Evolutionary conservation across 1,140 invertebrate genomes (phyloP).

Genomic region (Drosophila kikkawai): DNA sequence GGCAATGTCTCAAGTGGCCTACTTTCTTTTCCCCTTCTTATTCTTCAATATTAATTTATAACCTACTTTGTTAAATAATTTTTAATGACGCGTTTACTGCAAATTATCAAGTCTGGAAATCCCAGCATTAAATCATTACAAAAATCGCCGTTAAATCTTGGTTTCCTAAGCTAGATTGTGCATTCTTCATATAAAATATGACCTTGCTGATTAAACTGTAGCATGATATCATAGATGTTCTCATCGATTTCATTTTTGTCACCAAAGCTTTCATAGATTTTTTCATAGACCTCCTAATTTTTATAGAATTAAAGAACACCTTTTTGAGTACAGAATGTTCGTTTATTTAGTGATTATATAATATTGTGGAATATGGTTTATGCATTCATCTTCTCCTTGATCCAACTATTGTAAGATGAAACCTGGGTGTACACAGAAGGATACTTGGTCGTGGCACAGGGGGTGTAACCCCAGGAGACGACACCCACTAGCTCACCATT

Average conservation of each 20-base stretch:
- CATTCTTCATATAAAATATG: constrained; percentile 2
- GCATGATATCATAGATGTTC: constrained; percentile 17
- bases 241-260: constrained; percentile 1
- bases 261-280: neutral
- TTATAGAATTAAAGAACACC: no score
- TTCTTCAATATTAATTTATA: neutral
- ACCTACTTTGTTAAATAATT: neutral
- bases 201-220: neutral
- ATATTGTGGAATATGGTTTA: neutral
- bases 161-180: neutral
- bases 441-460: constrained; percentile 87
- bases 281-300: neutral
- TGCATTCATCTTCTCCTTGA: constrained; percentile 11
- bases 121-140: neutral
- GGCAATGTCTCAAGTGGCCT: neutral
- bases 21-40: neutral
- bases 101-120: neutral
- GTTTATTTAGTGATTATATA: constrained; percentile 13
- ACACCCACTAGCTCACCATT: constrained; percentile 86
- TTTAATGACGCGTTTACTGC: constrained; percentile 1
- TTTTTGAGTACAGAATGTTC: constrained; percentile 27
- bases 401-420: neutral
- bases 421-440: constrained; percentile 89
- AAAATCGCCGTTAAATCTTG: neutral
- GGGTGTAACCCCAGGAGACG: constrained; percentile 91